Evolutionary conservation across 2,113 vertebrate genomes (phyloP).

Genomic region (Tringa solitaria): DNA sequence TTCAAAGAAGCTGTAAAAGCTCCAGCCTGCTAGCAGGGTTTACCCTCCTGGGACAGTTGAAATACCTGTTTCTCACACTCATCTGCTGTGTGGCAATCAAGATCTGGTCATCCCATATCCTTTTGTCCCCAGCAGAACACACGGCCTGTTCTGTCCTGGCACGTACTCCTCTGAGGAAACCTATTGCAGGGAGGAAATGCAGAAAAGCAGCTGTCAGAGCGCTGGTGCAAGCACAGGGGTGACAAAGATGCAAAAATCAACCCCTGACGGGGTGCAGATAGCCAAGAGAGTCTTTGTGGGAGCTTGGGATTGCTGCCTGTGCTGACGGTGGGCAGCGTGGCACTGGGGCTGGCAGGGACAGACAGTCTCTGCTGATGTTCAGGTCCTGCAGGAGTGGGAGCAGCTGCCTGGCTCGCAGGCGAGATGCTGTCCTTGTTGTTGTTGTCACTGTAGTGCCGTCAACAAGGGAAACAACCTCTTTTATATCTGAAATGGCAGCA

Average conservation of each 20-base stretch:
- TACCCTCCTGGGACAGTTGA: not conserved
- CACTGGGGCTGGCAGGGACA: not conserved
- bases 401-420: not conserved
- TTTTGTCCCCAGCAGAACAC: not conserved
- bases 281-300: not conserved
- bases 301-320: accelerated
- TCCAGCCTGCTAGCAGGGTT: not conserved
- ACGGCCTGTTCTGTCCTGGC: not conserved
- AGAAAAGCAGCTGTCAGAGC: not conserved
- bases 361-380: accelerated
- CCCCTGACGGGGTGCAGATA: not conserved
- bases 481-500: not conserved
- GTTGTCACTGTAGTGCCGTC: accelerated
- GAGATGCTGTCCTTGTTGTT: not conserved
- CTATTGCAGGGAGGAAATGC: not conserved
- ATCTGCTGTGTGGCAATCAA: not conserved
- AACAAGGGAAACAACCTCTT: not conserved
- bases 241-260: not conserved
- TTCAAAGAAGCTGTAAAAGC: not conserved
- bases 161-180: accelerated
- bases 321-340: accelerated
- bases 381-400: not conserved
- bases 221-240: not conserved
- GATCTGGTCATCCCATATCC: too few species aligned
- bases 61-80: not conserved